Evolutionary conservation across 2,888 invertebrate species (phyloP), one percentile per base, ranked within the genome.

Genomic region (Pammene aurita): DNA sequence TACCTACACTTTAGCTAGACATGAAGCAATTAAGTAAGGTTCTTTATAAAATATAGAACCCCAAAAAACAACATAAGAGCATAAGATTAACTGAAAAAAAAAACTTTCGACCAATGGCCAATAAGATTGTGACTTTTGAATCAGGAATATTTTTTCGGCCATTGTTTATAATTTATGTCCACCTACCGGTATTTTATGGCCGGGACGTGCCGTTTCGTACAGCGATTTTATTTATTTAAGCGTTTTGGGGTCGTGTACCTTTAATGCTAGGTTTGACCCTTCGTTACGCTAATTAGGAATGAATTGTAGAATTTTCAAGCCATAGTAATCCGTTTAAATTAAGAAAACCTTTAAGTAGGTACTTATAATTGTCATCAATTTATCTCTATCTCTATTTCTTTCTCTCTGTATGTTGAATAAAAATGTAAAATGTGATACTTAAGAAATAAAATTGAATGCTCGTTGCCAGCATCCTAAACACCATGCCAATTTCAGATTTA

Each of bases 181-280:
- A n/a, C 58, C 60, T 64, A 64, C 65, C 26, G 68, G 57, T 10
- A 41, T 60, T 69, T 69, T 65, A 69, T 69, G 69, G 46, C 48
- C 65, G 41, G 16, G 46, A 69, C 69, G 69, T 69, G 69, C 69
- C 54, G 63, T 68, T 64, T 58, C 44, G 63, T 63, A 44, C 38
- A 34, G 46, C 41, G 58, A 9, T 60, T 50, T 69, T 44, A 60
- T 69, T 69, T 69, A 58, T 69, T 63, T 64, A 38, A 54, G 14
- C 18, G 38, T 64, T 69, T 64, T 69, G 48, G 48, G 65, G 65
- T 65, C 69, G 38, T 50, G 52, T 44, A 57, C 67, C 56, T n/a
- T n/a, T 13, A 34, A 14, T 41, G 41, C 41, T 46, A 46, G 11
- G 58, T 14, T 35, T 42, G 42, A 42, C 56, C 0, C 9, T 52